Percentiles rank a stretch among this genome's conserved stretches.
phyloP scores from a whole-genome alignment of 1,140 invertebrate genomes.

The Hylyphantes graminicola region DNA sequence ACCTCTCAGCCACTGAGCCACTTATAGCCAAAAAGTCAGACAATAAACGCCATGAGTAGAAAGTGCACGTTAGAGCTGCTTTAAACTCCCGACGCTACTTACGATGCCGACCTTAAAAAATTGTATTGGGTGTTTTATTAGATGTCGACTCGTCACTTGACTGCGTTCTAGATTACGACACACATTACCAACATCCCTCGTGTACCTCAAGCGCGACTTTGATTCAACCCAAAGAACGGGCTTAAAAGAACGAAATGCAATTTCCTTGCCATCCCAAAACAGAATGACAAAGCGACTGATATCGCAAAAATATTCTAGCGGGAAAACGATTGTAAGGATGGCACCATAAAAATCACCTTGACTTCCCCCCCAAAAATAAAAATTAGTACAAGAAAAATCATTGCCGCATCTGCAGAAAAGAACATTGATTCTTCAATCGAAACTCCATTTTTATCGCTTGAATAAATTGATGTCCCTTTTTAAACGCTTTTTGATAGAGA shows the following conservation, averaged over 20 bases:
- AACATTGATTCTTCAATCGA: constrained; percentile 56
- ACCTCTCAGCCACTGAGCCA: too few species aligned
- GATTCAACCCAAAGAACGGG: too few species aligned
- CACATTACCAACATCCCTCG: too few species aligned
- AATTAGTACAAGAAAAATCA: background rate
- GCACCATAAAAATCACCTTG: constrained; percentile 35
- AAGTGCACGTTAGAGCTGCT: too few species aligned
- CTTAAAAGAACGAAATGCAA: background rate
- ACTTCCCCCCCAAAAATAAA: background rate
- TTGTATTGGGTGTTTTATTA: too few species aligned
- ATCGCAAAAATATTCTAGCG: background rate
- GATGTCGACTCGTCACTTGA: too few species aligned
- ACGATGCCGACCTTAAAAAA: too few species aligned
- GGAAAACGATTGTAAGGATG: constrained; percentile 5
- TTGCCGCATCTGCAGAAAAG: background rate
- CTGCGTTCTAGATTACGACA: too few species aligned
- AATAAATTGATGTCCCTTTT: constrained; percentile 45
- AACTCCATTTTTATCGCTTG: constrained; percentile 37
- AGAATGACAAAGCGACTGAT: background rate
- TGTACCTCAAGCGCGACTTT: too few species aligned
- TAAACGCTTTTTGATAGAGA: constrained; percentile 54
- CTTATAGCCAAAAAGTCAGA: too few species aligned
- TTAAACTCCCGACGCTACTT: too few species aligned
- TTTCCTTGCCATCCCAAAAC: background rate
- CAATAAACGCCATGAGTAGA: too few species aligned